These are phyloP conservation scores for Channa argus DNA, from an alignment of 2,113 vertebrate species.

Conservation along the genomic window DNA sequence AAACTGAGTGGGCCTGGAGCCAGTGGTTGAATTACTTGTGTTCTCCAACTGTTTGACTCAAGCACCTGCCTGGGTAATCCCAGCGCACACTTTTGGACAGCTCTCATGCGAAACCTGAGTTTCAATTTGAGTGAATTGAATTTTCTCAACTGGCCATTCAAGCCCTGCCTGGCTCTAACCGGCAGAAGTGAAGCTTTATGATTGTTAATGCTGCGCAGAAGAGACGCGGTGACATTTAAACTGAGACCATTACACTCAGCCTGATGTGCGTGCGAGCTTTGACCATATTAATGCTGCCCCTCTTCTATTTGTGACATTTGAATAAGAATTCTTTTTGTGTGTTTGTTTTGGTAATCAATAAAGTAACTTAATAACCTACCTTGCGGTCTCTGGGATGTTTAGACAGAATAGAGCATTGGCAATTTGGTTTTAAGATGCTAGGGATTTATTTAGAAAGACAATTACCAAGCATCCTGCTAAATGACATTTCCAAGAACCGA, in stretches of 20 bases:
- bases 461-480: conserved; percentile 25
- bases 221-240: conserved; percentile 45
- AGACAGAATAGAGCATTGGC: conserved; percentile 11
- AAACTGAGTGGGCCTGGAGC: conserved; percentile 29
- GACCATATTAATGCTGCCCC: not conserved
- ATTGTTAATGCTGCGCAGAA: not conserved
- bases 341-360: conserved; percentile 31
- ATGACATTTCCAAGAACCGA: conserved; percentile 46
- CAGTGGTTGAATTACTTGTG: conserved; percentile 44
- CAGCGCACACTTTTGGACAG: conserved; percentile 22
- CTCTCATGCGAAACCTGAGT: conserved; percentile 23
- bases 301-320: conserved; percentile 52
- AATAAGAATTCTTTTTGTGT: not conserved
- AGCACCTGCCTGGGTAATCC: conserved; percentile 66
- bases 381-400: conserved; percentile 16
- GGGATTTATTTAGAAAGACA: conserved; percentile 34
- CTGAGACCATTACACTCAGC: conserved; percentile 8
- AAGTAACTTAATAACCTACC: conserved; percentile 48
- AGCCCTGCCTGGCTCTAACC: not conserved
- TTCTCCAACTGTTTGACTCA: conserved; percentile 50
- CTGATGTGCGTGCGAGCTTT: conserved; percentile 1
- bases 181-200: conserved; percentile 9
- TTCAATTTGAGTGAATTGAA: conserved; percentile 46
- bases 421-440: conserved; percentile 29
- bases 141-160: conserved; percentile 28